phyloP scores from a whole-genome alignment of 2,888 invertebrate genomes.

The Parochlus steinenii region DNA sequence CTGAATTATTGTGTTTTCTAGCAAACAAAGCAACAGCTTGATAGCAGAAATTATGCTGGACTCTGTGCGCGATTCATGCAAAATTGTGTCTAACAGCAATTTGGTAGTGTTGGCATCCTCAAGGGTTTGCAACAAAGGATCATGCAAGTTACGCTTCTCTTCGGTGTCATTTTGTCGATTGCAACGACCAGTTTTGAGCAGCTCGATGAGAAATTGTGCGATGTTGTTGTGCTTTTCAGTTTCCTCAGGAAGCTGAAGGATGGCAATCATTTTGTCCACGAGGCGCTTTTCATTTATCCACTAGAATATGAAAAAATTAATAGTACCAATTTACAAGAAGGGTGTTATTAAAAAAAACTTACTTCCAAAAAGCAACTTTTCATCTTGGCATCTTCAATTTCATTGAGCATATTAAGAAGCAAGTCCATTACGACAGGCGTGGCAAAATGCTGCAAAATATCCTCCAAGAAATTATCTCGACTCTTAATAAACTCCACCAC shows the following conservation, averaged over 20 bases:
- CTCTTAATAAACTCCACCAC: conserved; percentile 83
- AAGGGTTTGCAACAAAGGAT: conserved; percentile 54
- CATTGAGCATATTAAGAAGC: conserved; percentile 66
- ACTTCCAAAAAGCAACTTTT: conserved; percentile 53
- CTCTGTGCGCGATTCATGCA: conserved; percentile 46
- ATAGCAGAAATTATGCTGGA: conserved; percentile 65
- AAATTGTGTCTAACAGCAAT: conserved; percentile 56
- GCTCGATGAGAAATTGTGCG: conserved; percentile 75
- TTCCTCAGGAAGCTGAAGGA: conserved; percentile 44
- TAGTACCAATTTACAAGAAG: neutral
- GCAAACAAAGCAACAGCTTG: conserved; percentile 56
- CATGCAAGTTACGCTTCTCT: conserved; percentile 38
- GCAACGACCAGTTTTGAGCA: conserved; percentile 50
- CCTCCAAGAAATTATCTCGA: conserved; percentile 70
- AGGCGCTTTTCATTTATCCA: conserved; percentile 82
- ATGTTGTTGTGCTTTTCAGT: conserved; percentile 72
- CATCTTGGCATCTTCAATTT: conserved; percentile 59
- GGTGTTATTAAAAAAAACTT: conserved; percentile 21
- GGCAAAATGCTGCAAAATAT: conserved; percentile 75
- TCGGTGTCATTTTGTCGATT: conserved; percentile 38
- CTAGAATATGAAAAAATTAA: conserved; percentile 32
- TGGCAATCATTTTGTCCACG: conserved; percentile 58
- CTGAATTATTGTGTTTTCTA: conserved; percentile 30
- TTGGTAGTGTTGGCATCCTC: conserved; percentile 48
- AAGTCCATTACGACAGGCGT: conserved; percentile 93